Conservation (phyloP, 2,888 invertebrate genomes). For the Dendrolimus pini region DNA sequence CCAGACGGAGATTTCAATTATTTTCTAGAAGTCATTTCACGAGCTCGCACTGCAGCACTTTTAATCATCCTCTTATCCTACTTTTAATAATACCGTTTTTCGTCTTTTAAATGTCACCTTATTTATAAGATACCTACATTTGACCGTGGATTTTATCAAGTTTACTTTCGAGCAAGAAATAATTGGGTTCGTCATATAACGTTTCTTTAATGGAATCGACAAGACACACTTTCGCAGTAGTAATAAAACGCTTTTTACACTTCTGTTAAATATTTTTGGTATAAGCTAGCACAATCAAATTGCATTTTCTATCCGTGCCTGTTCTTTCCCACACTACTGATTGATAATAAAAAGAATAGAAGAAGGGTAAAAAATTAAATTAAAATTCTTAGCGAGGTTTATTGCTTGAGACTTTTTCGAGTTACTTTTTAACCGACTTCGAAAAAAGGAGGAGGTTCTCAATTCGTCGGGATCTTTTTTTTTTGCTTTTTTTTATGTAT, state of each 20-base stretch:
- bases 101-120: conserved; percentile 21
- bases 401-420: too few species aligned
- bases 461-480: too few species aligned
- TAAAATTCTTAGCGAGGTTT: too few species aligned
- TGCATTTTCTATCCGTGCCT: too few species aligned
- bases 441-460: too few species aligned
- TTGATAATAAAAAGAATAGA: background rate
- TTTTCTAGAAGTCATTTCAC: conserved; percentile 68
- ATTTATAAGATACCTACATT: conserved; percentile 11
- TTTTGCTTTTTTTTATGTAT: too few species aligned
- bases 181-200: background rate
- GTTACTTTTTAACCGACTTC: too few species aligned
- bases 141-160: background rate
- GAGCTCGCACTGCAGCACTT: conserved; percentile 51
- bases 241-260: background rate
- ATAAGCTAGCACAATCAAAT: too few species aligned
- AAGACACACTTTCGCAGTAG: background rate
- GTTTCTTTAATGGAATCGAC: background rate
- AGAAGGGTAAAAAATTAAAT: too few species aligned
- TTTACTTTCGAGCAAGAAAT: background rate
- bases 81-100: conserved; percentile 43
- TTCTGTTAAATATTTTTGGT: conserved; percentile 1
- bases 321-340: too few species aligned
- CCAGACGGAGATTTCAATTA: conserved; percentile 73
- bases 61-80: conserved; percentile 59